These are phyloP conservation scores for Dascyllus trimaculatus DNA, from an alignment of 2,113 vertebrate genomes.

Conservation along the genomic window DNA sequence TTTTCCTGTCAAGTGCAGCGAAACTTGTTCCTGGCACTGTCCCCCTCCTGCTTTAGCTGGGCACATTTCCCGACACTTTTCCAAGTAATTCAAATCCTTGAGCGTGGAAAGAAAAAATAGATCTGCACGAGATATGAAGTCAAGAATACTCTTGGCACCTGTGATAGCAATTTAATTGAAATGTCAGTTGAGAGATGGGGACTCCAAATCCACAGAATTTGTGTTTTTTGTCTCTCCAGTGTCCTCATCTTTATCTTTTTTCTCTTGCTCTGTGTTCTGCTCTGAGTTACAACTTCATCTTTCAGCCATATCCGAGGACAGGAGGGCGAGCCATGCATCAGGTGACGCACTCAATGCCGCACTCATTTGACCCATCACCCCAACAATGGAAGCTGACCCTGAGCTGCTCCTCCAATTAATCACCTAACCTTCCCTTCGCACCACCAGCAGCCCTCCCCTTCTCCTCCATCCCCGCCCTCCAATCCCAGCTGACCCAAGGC, in stretches of 20 bases:
- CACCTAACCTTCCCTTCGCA: slow-evolving; percentile 68
- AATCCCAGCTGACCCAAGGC: slow-evolving; percentile 34
- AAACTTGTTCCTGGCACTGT: slow-evolving; percentile 28
- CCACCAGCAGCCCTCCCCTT: slow-evolving; percentile 28
- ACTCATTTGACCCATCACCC: slow-evolving; percentile 78
- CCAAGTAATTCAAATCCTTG: slow-evolving; percentile 61
- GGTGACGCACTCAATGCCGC: slow-evolving; percentile 66
- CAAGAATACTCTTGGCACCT: slow-evolving; percentile 67
- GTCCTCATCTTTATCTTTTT: slow-evolving; percentile 36
- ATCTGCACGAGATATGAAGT: slow-evolving; percentile 64
- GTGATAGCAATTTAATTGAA: slow-evolving; percentile 80
- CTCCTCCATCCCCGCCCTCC: slow-evolving; percentile 6
- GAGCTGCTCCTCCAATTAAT: slow-evolving; percentile 77
- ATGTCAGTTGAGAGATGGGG: slow-evolving; percentile 68
- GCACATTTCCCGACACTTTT: slow-evolving; percentile 46
- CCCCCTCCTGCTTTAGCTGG: slow-evolving; percentile 26
- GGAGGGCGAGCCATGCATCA: slow-evolving; percentile 62
- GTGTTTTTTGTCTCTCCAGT: slow-evolving; percentile 41
- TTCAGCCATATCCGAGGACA: slow-evolving; percentile 45
- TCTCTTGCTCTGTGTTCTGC: neutral
- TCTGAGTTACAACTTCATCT: slow-evolving; percentile 75
- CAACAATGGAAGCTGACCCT: slow-evolving; percentile 75
- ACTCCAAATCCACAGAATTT: slow-evolving; percentile 49
- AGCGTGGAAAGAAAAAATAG: slow-evolving; percentile 47
- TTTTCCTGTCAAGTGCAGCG: slow-evolving; percentile 29